Evolutionary conservation across 2,113 vertebrate species (phyloP).

Genomic region (Cynopterus brachyotis): DNA sequence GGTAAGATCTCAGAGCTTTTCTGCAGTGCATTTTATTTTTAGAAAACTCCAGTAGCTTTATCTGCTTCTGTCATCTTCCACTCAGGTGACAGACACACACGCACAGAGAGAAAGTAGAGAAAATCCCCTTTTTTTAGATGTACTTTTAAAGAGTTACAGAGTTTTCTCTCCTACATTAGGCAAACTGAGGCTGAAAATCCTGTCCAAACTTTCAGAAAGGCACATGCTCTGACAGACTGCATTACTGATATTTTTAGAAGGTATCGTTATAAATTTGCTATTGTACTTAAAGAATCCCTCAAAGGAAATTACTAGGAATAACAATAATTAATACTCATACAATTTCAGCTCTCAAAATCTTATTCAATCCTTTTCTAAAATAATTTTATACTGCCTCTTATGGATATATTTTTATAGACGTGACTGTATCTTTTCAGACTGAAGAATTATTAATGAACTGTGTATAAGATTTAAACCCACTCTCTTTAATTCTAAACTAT

Average conservation of each 20-base stretch:
- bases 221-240: neutral
- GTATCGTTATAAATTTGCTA: neutral
- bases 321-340: neutral
- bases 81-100: conserved; percentile 68
- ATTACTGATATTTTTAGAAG: neutral
- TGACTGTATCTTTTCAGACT: neutral
- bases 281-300: neutral
- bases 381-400: neutral
- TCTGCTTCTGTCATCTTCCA: conserved; percentile 72
- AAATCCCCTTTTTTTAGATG: conserved; percentile 22
- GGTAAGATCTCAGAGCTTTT: conserved; percentile 61
- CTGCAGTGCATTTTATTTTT: conserved; percentile 74
- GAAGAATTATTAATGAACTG: neutral
- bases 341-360: neutral
- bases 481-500: neutral
- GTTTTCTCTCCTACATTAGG: neutral
- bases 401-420: neutral
- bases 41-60: conserved; percentile 73
- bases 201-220: conserved; percentile 10
- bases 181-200: neutral
- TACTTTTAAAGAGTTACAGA: conserved; percentile 19
- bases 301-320: neutral
- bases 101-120: neutral
- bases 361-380: neutral
- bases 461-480: neutral